A percentile compares a stretch with the other conserved stretches of the same genome.
These are phyloP conservation scores for Eonycteris spelaea DNA, from an alignment of 2,113 vertebrate genomes.

Conservation along the genomic window DNA sequence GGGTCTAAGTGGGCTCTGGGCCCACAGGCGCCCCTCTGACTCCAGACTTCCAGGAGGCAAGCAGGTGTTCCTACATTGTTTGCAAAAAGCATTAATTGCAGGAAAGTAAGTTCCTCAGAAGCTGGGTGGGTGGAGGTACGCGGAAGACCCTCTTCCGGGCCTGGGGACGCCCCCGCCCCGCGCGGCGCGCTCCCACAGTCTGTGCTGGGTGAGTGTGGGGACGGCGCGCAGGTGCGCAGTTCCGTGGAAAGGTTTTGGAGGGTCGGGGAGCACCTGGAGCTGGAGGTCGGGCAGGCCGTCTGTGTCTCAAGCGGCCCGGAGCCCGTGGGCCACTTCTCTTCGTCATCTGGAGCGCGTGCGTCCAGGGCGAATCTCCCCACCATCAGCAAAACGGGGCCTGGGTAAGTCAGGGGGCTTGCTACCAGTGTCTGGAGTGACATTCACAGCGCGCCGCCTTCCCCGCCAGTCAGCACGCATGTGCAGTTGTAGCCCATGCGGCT, in stretches of 20 bases:
- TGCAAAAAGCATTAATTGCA: neutral
- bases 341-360: neutral
- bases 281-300: neutral
- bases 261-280: neutral
- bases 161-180: too few relatives aligned
- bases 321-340: neutral
- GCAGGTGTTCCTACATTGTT: accelerated
- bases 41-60: neutral
- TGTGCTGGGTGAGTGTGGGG: too few relatives aligned
- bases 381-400: neutral
- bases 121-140: neutral
- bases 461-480: neutral
- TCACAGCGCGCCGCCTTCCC: neutral
- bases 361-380: neutral
- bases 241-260: neutral
- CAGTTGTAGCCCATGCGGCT: neutral
- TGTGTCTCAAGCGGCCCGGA: neutral
- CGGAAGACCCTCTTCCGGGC: neutral
- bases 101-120: neutral
- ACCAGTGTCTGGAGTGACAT: accelerated
- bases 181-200: neutral
- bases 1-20: too few relatives aligned
- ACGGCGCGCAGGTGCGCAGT: neutral
- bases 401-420: neutral
- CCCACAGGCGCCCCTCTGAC: neutral